These are phyloP conservation scores for Botia almorhae DNA, from an alignment of 2,797 vertebrate genomes.

Conservation along the genomic window DNA sequence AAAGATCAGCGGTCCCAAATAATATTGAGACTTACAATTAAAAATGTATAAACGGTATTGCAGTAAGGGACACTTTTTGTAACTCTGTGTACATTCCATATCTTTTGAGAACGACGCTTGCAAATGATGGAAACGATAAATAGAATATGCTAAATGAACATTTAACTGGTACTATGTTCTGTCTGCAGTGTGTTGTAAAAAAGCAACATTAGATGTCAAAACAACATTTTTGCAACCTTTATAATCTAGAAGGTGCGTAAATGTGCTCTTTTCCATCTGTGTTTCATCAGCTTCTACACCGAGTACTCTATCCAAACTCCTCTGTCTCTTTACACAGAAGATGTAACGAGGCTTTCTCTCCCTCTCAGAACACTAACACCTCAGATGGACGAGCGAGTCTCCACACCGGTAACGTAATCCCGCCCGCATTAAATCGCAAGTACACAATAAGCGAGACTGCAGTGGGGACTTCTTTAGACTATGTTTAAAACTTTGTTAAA, in stretches of 20 bases:
- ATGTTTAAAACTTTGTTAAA: conserved; percentile 30
- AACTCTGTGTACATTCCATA: too few relatives aligned
- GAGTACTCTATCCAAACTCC: neutral
- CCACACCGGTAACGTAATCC: conserved; percentile 17
- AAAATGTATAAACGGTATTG: neutral
- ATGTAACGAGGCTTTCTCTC: neutral
- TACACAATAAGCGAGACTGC: neutral
- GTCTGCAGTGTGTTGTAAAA: too few relatives aligned
- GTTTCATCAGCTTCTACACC: neutral
- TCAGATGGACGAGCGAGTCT: neutral
- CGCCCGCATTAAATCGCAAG: conserved; percentile 1
- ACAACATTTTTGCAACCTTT: neutral
- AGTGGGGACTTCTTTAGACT: conserved; percentile 11
- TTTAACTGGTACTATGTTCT: too few relatives aligned
- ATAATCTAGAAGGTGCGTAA: neutral
- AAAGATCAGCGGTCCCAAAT: neutral
- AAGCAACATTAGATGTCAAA: neutral
- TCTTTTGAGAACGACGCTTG: too few relatives aligned
- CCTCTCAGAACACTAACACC: conserved; percentile 9
- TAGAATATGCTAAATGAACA: neutral
- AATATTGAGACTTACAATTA: neutral
- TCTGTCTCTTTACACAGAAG: neutral
- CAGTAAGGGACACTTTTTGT: too few relatives aligned
- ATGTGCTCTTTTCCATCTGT: neutral
- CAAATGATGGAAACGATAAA: too few relatives aligned